Percentiles rank a stretch among this genome's conserved stretches.
phyloP scores from a whole-genome alignment of 2,113 vertebrate species.

The Phylloscopus whistleri region DNA sequence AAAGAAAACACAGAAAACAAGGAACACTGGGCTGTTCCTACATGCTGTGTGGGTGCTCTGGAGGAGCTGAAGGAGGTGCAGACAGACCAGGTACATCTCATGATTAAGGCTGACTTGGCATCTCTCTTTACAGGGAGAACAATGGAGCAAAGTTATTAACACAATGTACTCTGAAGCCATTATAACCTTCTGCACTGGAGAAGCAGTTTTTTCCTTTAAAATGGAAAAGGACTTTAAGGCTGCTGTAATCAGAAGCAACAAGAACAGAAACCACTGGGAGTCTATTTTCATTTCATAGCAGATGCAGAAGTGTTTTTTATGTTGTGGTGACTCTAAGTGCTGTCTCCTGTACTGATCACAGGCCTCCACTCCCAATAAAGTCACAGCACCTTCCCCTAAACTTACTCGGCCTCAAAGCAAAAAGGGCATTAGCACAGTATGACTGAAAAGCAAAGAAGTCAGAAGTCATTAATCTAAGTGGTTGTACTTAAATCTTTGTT shows the following conservation, averaged over 20 bases:
- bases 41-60: rapidly evolving
- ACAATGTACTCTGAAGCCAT: background rate
- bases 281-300: background rate
- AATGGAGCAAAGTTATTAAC: background rate
- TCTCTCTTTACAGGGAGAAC: background rate
- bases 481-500: background rate
- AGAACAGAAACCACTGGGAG: background rate
- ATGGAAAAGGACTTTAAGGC: background rate
- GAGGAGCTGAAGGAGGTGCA: background rate
- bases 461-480: background rate
- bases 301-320: background rate
- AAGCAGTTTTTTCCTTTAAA: background rate
- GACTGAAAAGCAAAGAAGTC: background rate
- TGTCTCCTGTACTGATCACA: background rate
- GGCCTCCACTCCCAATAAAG: background rate
- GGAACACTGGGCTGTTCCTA: background rate
- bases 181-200: background rate
- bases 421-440: background rate
- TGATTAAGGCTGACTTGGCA: background rate
- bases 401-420: background rate
- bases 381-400: background rate
- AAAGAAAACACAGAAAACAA: background rate
- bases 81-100: background rate
- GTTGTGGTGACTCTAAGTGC: background rate
- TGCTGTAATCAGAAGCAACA: background rate